Evolutionary conservation across 2,113 vertebrate species (phyloP).

Genomic region (Paradoxurus hermaphroditus): DNA sequence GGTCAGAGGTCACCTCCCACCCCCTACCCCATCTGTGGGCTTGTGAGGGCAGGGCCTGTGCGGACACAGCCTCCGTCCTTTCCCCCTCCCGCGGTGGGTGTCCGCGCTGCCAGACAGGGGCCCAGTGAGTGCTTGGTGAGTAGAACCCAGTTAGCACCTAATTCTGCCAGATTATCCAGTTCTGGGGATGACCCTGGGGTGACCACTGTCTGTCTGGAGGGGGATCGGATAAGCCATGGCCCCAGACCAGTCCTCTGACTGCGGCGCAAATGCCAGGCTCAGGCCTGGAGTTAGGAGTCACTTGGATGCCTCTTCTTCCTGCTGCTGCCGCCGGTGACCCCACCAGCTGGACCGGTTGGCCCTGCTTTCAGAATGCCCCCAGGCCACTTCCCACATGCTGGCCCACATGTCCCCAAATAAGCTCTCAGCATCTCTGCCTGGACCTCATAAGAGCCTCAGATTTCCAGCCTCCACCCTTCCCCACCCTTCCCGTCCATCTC

Average conservation of each 20-base stretch:
- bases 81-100: neutral
- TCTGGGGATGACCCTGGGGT: neutral
- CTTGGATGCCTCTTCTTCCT: neutral
- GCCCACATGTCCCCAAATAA: neutral
- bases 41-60: neutral
- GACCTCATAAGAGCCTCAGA: neutral
- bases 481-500: neutral
- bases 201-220: neutral
- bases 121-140: neutral
- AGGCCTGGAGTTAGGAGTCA: neutral
- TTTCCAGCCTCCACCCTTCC: neutral
- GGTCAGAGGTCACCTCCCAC: neutral
- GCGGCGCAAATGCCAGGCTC: neutral
- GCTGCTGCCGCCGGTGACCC: neutral
- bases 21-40: too few species aligned
- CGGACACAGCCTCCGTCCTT: neutral
- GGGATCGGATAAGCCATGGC: neutral
- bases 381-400: neutral
- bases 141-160: neutral
- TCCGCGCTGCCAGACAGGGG: accelerated
- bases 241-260: neutral
- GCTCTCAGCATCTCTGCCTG: neutral
- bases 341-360: neutral
- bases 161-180: neutral
- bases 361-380: neutral